Base-by-base conservation (phyloP, 2,797 vertebrate species). In the Cuniculus paca region DNA sequence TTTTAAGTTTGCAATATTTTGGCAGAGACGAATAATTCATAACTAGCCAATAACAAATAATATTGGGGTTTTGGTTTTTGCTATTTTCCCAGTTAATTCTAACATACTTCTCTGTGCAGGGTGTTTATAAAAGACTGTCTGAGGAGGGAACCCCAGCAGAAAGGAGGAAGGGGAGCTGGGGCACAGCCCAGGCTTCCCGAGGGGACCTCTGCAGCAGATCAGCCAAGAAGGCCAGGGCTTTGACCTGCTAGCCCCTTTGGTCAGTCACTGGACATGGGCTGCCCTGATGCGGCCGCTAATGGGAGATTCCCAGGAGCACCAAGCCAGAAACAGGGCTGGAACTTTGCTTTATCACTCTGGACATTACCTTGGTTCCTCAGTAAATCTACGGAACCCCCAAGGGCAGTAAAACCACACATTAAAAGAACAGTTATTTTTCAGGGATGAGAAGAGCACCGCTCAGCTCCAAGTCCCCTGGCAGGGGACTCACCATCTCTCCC, bases 31-130 rank as follows among this genome's bases (percentile, higher is more conserved):
- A 56, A 63, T 83, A 58, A 52, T 50, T 39, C 36, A 79, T 75
- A 81, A 70, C 28, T 60, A 54, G 16, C 36, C 1, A 17, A 31
- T 39, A 54, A 48, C 61, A 31, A 58, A 70, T 42, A 34, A 19
- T 48, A 42, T 14, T 42, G 17, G 42, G 86, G 24, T 24, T 75
- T 75, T 39, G 5, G 31, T 28, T 80, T 61, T 36, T 70, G 63
- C 17, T 90, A 45, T 80, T 91, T 91, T 95, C 84, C 54, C 58
- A 86, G 83, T 48, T 58, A 50, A 24, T 74, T 24, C 54, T 85
- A 81, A 63, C 8, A 0, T 8, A 61, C 2, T 65, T 82, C 5
- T 83, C 17, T 1, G 0, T 72, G 34, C 12, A 36, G 20, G 42
- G 2, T 56, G 54, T 56, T 56, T 56, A 56, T 68, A 34, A 68